These are phyloP conservation scores for Dipus sagitta DNA, from an alignment of 2,797 vertebrate species.

Conservation along the genomic window DNA sequence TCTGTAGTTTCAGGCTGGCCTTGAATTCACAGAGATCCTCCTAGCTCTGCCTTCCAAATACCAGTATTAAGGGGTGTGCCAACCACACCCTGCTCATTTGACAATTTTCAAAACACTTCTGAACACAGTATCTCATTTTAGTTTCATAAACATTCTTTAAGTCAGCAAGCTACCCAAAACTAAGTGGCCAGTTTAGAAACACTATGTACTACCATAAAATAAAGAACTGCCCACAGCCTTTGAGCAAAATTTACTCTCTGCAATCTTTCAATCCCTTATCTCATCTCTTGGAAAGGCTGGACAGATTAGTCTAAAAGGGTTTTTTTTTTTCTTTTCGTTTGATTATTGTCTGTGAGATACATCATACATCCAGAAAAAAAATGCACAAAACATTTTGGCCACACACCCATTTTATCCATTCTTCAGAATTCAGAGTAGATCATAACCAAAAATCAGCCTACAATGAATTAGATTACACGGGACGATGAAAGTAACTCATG, in stretches of 20 bases:
- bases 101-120: conserved; percentile 43
- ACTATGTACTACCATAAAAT: neutral
- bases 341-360: neutral
- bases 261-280: conserved; percentile 28
- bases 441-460: conserved; percentile 36
- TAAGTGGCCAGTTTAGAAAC: conserved; percentile 41
- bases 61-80: too few species aligned
- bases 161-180: neutral
- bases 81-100: too few species aligned
- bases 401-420: neutral
- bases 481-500: conserved; percentile 33
- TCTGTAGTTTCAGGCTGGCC: too few species aligned
- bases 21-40: too few species aligned
- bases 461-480: conserved; percentile 12
- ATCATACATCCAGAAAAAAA: conserved; percentile 13
- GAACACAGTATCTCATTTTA: conserved; percentile 19
- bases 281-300: conserved; percentile 11
- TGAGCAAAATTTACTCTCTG: conserved; percentile 26
- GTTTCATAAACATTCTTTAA: conserved; percentile 35
- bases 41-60: too few species aligned
- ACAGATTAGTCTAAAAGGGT: neutral
- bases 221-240: neutral
- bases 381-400: neutral
- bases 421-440: conserved; percentile 51
- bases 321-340: conserved; percentile 20